Conservation (phyloP, 2,797 vertebrate species). For the Stomatorhinus walkeri region DNA sequence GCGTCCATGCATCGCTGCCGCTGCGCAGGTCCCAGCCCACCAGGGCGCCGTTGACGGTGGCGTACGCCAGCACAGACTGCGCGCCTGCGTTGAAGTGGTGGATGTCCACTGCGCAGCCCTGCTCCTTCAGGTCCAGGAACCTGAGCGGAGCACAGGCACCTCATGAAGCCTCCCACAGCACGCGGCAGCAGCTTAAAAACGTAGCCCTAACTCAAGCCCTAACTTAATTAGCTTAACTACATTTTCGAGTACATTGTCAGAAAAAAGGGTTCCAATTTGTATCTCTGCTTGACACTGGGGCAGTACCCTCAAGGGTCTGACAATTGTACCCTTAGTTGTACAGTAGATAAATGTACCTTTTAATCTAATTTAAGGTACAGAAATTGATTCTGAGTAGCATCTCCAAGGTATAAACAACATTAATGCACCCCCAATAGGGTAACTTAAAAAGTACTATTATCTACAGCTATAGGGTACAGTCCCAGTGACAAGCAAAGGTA, state of each 20-base stretch:
- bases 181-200: not conserved
- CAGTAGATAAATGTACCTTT: not conserved
- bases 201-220: not conserved
- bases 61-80: constrained; percentile 87
- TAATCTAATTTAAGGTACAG: not conserved
- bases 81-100: constrained; percentile 92
- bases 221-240: not conserved
- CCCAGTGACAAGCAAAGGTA: not conserved
- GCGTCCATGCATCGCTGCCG: constrained; percentile 81
- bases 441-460: not conserved
- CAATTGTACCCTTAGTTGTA: not conserved
- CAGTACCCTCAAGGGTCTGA: not conserved
- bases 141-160: constrained; percentile 46
- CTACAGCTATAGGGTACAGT: not conserved
- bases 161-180: not conserved
- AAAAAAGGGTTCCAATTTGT: not conserved
- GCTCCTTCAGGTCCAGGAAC: constrained; percentile 77
- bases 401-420: not conserved
- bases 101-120: constrained; percentile 90
- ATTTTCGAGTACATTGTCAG: not conserved
- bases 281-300: not conserved
- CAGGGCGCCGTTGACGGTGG: constrained; percentile 89
- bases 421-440: not conserved
- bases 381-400: not conserved
- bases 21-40: constrained; percentile 93